A percentile compares a stretch with the other conserved stretches of the same genome.
phyloP scores from a whole-genome alignment of 2,888 invertebrate species.

The Limnephilus rhombicus region DNA sequence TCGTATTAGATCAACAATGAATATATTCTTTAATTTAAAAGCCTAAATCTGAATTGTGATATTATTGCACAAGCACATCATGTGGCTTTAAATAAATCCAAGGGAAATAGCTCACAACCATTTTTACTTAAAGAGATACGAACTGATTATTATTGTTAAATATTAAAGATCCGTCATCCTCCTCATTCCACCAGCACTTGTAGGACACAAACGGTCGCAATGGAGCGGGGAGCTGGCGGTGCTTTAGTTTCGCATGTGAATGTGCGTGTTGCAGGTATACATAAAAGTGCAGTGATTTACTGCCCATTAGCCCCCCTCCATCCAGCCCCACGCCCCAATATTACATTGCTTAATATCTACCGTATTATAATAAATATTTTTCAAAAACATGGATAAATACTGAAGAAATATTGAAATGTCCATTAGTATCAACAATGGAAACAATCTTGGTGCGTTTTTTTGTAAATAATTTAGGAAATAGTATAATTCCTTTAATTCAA shows the following conservation, averaged over 20 bases:
- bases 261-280: not conserved
- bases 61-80: conserved; percentile 80
- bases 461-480: conserved; percentile 63
- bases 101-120: conserved; percentile 79
- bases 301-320: not conserved
- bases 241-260: not conserved
- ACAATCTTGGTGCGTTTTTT: conserved; percentile 65
- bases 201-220: not conserved
- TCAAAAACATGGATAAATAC: conserved; percentile 66
- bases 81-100: conserved; percentile 76
- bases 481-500: conserved; percentile 48
- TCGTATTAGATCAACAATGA: conserved; percentile 82
- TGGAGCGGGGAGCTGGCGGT: not conserved
- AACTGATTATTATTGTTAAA: conserved; percentile 65
- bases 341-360: conserved; percentile 64
- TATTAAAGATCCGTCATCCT: conserved; percentile 55
- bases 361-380: conserved; percentile 64
- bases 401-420: conserved; percentile 66
- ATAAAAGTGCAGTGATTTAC: not conserved
- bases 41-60: conserved; percentile 80
- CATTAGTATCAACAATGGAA: conserved; percentile 65
- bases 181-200: conserved; percentile 14
- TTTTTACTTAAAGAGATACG: conserved; percentile 72
- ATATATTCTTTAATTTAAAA: conserved; percentile 81
- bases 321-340: conserved; percentile 43